Evolutionary conservation across 2,113 vertebrate species (phyloP).

Genomic region (Dipodomys spectabilis): DNA sequence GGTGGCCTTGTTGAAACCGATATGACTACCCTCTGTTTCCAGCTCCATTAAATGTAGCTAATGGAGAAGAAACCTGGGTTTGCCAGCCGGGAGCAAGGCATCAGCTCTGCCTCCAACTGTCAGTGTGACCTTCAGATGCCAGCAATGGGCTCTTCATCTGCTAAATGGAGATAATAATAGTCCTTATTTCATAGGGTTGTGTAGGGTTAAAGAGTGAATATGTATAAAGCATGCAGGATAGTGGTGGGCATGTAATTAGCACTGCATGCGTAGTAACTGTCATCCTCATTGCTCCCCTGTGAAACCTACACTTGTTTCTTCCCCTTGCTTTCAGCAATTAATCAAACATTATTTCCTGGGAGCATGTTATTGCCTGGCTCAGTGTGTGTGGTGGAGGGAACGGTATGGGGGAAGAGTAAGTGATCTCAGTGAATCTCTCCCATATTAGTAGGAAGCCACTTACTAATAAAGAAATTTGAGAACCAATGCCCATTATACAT

Average conservation of each 20-base stretch:
- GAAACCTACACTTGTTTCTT: not conserved
- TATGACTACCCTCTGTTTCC: not conserved
- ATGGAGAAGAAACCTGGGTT: not conserved
- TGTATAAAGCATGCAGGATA: constrained; percentile 58
- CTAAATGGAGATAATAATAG: constrained; percentile 44
- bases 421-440: not conserved
- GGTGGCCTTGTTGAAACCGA: not conserved
- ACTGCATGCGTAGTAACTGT: constrained; percentile 32
- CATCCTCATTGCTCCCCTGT: constrained; percentile 7
- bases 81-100: not conserved
- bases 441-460: too few species aligned
- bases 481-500: not conserved
- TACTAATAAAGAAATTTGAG: not conserved
- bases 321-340: not conserved
- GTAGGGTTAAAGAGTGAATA: constrained; percentile 55
- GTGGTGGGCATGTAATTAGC: constrained; percentile 60
- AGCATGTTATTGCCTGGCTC: not conserved
- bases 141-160: constrained; percentile 17
- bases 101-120: not conserved
- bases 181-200: constrained; percentile 18
- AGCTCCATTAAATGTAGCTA: not conserved
- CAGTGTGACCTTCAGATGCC: not conserved
- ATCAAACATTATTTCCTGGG: not conserved
- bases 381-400: not conserved
- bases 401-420: not conserved